Conservation (phyloP, 1,140 invertebrate genomes). For the Megalonaias nervosa region DNA sequence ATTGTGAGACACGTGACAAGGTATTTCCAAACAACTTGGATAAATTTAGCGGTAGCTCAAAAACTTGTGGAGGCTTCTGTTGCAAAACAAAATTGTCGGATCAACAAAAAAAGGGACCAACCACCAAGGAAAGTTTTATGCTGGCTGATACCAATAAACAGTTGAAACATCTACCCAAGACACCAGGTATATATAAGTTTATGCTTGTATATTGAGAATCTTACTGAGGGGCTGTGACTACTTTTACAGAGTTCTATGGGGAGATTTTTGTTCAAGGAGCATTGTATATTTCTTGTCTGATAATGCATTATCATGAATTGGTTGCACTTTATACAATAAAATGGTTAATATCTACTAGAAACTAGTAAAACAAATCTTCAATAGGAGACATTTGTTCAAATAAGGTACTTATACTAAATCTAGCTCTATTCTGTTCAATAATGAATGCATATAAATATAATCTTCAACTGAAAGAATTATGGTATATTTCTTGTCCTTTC, state of each 20-base stretch:
- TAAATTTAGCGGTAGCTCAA: conserved; percentile 10
- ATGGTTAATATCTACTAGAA: neutral
- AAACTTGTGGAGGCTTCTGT: conserved; percentile 20
- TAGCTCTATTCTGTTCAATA: no score
- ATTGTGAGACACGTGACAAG: conserved; percentile 26
- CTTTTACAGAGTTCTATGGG: neutral
- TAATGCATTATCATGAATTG: neutral
- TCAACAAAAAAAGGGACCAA: conserved; percentile 14
- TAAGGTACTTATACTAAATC: neutral
- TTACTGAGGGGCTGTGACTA: neutral
- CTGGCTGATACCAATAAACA: conserved; percentile 28
- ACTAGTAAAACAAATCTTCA: neutral
- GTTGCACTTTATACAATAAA: neutral
- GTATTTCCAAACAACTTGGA: conserved; percentile 21
- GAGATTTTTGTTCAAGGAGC: neutral
- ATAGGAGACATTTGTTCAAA: neutral
- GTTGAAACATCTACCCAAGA: conserved; percentile 23
- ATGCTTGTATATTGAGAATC: neutral
- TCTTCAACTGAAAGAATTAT: neutral
- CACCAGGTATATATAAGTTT: conserved; percentile 17
- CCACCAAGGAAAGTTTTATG: conserved; percentile 31
- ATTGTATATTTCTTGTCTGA: neutral
- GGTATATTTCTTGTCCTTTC: conserved; percentile 9
- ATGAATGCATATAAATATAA: neutral
- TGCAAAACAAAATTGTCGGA: conserved; percentile 13